phyloP scores from a whole-genome alignment of 1,140 invertebrate genomes.

The roundworm (Caenorhabditis elegans) region WBcel235 BX284604.4:7591001-7591500 shows the following conservation, averaged over 20 bases:
- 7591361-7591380: neutral
- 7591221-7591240: too few relatives aligned
- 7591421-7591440: neutral
- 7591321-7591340: conserved; percentile 37
- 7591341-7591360: conserved; percentile 11
- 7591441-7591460: neutral
- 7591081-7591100: neutral
- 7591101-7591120: conserved; percentile 3
- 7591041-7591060: neutral
- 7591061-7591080: neutral
- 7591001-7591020: conserved; percentile 1
- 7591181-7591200: too few relatives aligned
- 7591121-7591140: neutral
- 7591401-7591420: neutral
- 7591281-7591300: too few relatives aligned
- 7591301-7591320: conserved; percentile 20
- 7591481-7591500: neutral
- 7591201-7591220: too few relatives aligned
- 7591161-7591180: too few relatives aligned
- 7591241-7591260: neutral
- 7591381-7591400: neutral
- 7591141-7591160: neutral
- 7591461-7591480: neutral
- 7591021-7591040: neutral
- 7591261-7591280: too few relatives aligned